These are phyloP conservation scores for Bolinopsis microptera DNA, from an alignment of 37 sponge, comb jelly and placozoan genomes.

Conservation along the genomic window DNA sequence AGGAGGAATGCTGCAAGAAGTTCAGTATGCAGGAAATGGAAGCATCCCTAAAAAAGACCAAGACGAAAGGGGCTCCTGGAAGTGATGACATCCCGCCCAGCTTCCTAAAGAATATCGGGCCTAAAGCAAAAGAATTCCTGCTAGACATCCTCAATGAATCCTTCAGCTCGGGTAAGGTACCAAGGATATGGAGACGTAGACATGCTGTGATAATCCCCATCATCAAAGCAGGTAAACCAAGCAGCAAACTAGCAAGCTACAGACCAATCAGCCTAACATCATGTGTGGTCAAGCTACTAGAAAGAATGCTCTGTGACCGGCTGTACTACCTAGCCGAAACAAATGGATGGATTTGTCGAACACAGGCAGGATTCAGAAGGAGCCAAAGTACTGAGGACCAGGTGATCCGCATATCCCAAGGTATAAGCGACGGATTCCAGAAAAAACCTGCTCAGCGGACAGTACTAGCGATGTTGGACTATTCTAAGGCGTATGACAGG, in stretches of 20 bases:
- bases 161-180: neutral
- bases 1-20: neutral
- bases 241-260: neutral
- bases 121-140: neutral
- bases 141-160: neutral
- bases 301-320: neutral
- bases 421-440: neutral
- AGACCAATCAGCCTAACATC: constrained; percentile 21
- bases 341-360: neutral
- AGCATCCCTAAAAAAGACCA: neutral
- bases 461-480: neutral
- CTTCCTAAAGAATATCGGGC: neutral
- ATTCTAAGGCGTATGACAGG: neutral
- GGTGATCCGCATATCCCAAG: neutral
- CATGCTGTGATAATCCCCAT: neutral
- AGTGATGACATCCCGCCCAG: neutral
- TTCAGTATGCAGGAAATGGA: neutral
- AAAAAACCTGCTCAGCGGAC: neutral
- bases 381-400: neutral
- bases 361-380: neutral
- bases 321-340: constrained; percentile 2
- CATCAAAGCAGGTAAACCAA: neutral
- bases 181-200: constrained; percentile 3
- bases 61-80: neutral
- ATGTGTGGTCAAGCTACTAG: neutral